Evolutionary conservation across 2,797 vertebrate species (phyloP), one percentile per base, ranked within the genome.

Genomic region (Sciurus carolinensis): DNA sequence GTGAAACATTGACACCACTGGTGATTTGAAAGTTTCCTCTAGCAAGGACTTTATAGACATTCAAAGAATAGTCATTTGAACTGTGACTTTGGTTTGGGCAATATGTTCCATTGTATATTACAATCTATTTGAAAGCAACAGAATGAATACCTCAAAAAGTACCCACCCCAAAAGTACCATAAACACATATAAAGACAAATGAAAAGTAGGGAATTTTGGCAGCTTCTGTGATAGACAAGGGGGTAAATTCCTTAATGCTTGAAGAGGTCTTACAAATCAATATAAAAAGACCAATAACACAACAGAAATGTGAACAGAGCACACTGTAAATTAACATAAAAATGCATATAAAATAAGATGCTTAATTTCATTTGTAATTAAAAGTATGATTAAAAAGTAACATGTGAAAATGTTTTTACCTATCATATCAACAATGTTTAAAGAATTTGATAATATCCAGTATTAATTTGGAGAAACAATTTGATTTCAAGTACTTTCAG

Each of bases 111-210:
- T 59, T 91, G 57, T 73, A 50, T 28, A 88, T 84, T 75, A 39
- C 3, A 85, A 92, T 88, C 22, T 59, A 79, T 75, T 88, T 82
- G 62, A 94, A 94, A 92, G 9, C 22, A 82, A 84, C 47, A 90
- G 88, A 95, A 83, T n/a, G 20, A 90, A 95, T 47, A 76, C 64
- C 57, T 93, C 50, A 67, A 88, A 75, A 77, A 92, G 7, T 44
- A 76, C 52, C 36, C 30, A 90, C 7, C 33, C 24, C 10, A 1
- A 79, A 89, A 84, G 5, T 90, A 71, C 15, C 77, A 91, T 79
- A 82, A 86, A 88, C 52, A 90, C 69, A 90, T 39, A 86, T 62
- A 86, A 95, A 77, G 72, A 81, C 30, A 95, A 96, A 94, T 71
- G 42, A 87, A 82, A 90, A 44, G 5, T 30, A 26, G 26, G 26